These are phyloP conservation scores for Sanderia malayensis DNA, from an alignment of 30 jellyfish, hydroid and myxozoan species.

Conservation along the genomic window DNA sequence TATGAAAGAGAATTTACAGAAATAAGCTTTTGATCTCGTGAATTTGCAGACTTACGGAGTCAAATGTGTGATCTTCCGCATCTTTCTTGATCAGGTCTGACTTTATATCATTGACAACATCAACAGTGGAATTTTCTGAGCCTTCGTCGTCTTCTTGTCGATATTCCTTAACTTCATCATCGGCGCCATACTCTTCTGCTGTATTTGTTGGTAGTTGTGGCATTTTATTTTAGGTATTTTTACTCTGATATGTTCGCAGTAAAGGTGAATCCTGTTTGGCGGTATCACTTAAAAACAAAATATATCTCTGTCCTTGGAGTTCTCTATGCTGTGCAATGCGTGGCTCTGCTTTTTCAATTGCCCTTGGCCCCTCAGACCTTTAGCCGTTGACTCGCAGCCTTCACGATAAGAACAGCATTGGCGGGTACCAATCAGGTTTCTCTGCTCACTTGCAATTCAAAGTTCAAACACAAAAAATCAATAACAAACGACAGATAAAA, in stretches of 20 bases:
- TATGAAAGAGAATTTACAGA: conserved; percentile 23
- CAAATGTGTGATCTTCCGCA: conserved; percentile 85
- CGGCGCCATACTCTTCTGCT: conserved; percentile 98
- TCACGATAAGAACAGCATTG: too few species aligned
- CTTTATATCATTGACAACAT: conserved; percentile 93
- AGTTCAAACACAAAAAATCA: too few species aligned
- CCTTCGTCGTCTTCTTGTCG: conserved; percentile 93
- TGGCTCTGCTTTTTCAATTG: conserved; percentile 41
- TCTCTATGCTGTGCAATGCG: conserved; percentile 61
- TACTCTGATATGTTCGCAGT: conserved; percentile 18
- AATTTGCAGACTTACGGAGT: conserved; percentile 66
- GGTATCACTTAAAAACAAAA: conserved; percentile 67
- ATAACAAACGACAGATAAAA: too few species aligned
- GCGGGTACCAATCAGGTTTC: too few species aligned
- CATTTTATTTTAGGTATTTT: conserved; percentile 52
- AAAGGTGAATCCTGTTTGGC: conserved; percentile 44
- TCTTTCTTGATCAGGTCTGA: conserved; percentile 83
- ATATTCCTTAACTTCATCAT: conserved; percentile 85
- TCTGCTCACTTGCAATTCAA: too few species aligned
- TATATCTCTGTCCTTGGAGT: conserved; percentile 53
- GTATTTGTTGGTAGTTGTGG: conserved; percentile 97
- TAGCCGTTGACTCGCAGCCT: conserved; percentile 34
- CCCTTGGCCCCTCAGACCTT: conserved; percentile 61
- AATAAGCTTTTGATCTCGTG: conserved; percentile 25
- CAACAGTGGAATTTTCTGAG: conserved; percentile 90